These are phyloP conservation scores for Percopsis omiscomaycus DNA, from an alignment of 2,797 vertebrate genomes.

Conservation along the genomic window DNA sequence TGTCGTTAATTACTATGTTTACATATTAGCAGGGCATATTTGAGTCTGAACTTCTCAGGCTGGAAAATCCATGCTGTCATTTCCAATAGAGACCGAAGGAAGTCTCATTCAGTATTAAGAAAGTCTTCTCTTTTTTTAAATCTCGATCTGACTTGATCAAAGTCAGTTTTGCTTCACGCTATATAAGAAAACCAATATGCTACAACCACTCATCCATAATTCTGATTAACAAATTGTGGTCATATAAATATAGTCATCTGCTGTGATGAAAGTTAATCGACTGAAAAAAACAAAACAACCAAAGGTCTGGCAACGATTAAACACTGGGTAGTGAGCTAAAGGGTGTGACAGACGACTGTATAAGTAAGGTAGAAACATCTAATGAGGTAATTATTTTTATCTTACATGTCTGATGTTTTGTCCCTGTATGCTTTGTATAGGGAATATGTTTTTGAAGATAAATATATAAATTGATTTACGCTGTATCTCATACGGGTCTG, in stretches of 20 bases:
- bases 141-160: background rate
- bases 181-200: slow-evolving; percentile 68
- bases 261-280: slow-evolving; percentile 72
- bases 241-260: slow-evolving; percentile 70
- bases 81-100: slow-evolving; percentile 50
- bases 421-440: slow-evolving; percentile 19
- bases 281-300: slow-evolving; percentile 60
- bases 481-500: slow-evolving; percentile 21
- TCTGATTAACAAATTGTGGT: slow-evolving; percentile 73
- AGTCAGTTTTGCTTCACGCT: slow-evolving; percentile 44
- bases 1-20: background rate
- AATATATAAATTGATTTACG: slow-evolving; percentile 36
- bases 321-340: slow-evolving; percentile 53
- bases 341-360: slow-evolving; percentile 60
- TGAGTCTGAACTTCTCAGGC: slow-evolving; percentile 26
- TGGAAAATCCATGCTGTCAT: slow-evolving; percentile 59
- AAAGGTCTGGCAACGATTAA: slow-evolving; percentile 51
- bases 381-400: slow-evolving; percentile 9
- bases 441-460: slow-evolving; percentile 31
- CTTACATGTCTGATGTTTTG: slow-evolving; percentile 24
- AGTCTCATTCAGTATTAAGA: background rate
- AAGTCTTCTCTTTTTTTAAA: too few relatives aligned
- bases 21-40: background rate
- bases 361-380: slow-evolving; percentile 27
- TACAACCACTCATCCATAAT: slow-evolving; percentile 65